Base-by-base conservation (phyloP, 2,797 vertebrate species). In the Australoheros facetus region DNA sequence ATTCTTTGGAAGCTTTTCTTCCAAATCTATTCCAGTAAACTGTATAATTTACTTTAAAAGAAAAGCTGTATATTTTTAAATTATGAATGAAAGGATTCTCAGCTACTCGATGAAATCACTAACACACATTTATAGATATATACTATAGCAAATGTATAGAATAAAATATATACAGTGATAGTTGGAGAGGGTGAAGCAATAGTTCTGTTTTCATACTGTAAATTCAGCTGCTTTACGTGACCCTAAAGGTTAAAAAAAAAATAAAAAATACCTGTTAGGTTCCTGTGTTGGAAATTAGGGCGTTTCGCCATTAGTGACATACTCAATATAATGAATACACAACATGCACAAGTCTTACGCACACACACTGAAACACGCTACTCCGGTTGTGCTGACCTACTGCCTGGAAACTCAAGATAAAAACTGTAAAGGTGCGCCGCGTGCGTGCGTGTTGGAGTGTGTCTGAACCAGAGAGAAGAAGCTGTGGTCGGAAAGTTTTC, bases 401-500 rank as follows among this genome's bases (percentile, higher is more conserved):
- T 81, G 69, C 73, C 77, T 66, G 79, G 78, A 87, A 89, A 88
- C 69, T 13, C 1, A 0, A 59, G 30, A 60, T 19, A 1, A 53
- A 73, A 70, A 39, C 10, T 21, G 11, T 8, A 82, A 37, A 69
- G 12, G 13, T 39, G 39, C 13, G 54, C 10, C 59, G 75, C 37
- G 58, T 37, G 74, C 59, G 59, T 34, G 74, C 2, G 75, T 48
- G 66, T 16, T 12, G 17, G 71, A 26, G 57, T 53, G 17, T 3
- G 69, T 28, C 23, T 45, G 4, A 19, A 32, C 48, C 13, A 14
- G n/a, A 30, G 57, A 16, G 19, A 59, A 7, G 73, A 42, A 21
- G 42, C 39, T 84, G 90, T 84, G 91, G 92, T 93, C 16, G 93
- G 93, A 94, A 94, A 91, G 17, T 90, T 89, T 60, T 71, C 75